Evolutionary conservation across 1,140 invertebrate species (phyloP).

Genomic region (Hylyphantes graminicola): DNA sequence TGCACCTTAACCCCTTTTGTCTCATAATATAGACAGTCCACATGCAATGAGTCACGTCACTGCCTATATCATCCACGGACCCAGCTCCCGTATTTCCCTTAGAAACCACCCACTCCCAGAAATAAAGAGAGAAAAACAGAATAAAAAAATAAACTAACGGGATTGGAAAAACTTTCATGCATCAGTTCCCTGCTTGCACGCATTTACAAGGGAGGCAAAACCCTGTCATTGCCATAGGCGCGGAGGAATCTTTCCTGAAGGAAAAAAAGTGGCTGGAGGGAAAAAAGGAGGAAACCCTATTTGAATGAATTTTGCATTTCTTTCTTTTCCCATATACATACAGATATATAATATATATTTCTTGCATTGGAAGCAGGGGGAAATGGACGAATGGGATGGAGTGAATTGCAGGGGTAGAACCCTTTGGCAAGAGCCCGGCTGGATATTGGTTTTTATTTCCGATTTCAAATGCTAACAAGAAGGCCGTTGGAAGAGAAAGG

Average conservation of each 20-base stretch:
- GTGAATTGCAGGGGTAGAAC: conserved; percentile 28
- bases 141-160: conserved; percentile 3
- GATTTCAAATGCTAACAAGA: conserved; percentile 60
- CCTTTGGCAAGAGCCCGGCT: conserved; percentile 39
- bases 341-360: conserved; percentile 42
- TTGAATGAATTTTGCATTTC: conserved; percentile 60
- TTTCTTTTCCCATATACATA: conserved; percentile 51
- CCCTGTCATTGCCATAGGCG: conserved; percentile 48
- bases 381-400: conserved; percentile 39
- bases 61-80: conserved; percentile 31
- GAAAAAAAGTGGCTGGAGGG: neutral
- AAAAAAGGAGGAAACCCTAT: conserved; percentile 42
- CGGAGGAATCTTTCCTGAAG: no score
- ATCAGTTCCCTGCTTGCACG: conserved; percentile 40
- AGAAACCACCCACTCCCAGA: conserved; percentile 34
- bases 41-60: conserved; percentile 37
- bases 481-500: conserved; percentile 27
- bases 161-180: conserved; percentile 46
- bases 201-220: conserved; percentile 46
- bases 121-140: conserved; percentile 42
- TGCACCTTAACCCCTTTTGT: neutral
- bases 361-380: conserved; percentile 25
- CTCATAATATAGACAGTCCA: conserved; percentile 19
- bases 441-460: conserved; percentile 60
- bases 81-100: conserved; percentile 29